Conservation (phyloP, 2,113 vertebrate genomes). For the Xenopus borealis region DNA sequence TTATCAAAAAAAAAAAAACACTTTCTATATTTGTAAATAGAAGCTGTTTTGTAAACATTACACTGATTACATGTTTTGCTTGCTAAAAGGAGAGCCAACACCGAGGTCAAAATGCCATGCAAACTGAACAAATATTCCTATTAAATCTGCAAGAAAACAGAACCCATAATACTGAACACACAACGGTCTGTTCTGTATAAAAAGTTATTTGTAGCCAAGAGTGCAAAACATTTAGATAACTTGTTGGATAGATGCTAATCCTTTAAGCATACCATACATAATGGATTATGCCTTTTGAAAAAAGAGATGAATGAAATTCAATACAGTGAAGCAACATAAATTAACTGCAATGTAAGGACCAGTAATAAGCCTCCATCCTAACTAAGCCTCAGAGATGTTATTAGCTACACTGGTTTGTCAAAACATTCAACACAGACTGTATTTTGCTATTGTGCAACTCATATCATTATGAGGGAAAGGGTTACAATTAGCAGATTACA, state of each 20-base stretch:
- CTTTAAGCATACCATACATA: conserved; percentile 17
- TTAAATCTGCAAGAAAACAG: conserved; percentile 48
- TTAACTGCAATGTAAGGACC: neutral
- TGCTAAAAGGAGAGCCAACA: neutral
- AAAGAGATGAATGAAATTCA: conserved; percentile 12
- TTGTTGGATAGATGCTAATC: conserved; percentile 18
- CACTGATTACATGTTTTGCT: too few relatives aligned
- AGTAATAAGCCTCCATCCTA: neutral
- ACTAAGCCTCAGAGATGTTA: neutral
- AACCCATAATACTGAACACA: conserved; percentile 47
- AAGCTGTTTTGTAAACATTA: too few relatives aligned
- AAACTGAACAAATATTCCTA: neutral
- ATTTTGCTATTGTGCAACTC: neutral
- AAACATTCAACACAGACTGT: neutral
- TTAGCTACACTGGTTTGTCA: neutral
- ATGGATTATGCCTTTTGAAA: neutral
- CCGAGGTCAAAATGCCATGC: too few relatives aligned
- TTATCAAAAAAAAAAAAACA: too few relatives aligned
- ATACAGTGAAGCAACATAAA: conserved; percentile 11
- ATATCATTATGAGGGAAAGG: neutral
- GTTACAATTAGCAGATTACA: neutral
- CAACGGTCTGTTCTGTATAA: conserved; percentile 46
- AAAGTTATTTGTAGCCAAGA: conserved; percentile 33
- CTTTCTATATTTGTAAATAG: too few relatives aligned
- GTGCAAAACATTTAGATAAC: conserved; percentile 21